Conservation (phyloP, 2,888 invertebrate genomes). For the Leuctra nigra region DNA sequence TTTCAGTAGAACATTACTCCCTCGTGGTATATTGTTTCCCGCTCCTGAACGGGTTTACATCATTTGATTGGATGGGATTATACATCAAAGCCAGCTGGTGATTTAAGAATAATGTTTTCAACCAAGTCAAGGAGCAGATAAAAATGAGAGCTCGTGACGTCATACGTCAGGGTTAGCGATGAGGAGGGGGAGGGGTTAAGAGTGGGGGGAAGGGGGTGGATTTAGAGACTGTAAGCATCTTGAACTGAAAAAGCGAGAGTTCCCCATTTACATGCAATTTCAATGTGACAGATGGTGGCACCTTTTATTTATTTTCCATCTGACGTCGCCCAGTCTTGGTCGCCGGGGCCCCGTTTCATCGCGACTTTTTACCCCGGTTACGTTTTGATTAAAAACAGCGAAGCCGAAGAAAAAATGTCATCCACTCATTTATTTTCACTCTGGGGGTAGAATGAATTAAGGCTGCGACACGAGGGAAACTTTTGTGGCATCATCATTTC, state of each 20-base stretch:
- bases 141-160: too few relatives aligned
- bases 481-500: not conserved
- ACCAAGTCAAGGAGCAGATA: too few relatives aligned
- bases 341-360: slow-evolving; percentile 12
- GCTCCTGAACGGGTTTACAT: too few relatives aligned
- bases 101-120: too few relatives aligned
- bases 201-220: too few relatives aligned
- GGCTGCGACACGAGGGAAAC: not conserved
- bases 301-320: slow-evolving; percentile 22
- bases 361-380: slow-evolving; percentile 13
- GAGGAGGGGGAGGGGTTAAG: too few relatives aligned
- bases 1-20: too few relatives aligned
- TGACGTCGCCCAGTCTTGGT: slow-evolving; percentile 16
- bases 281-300: slow-evolving; percentile 24
- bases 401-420: slow-evolving; percentile 20
- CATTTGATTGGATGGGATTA: too few relatives aligned
- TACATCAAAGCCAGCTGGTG: too few relatives aligned
- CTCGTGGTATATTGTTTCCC: too few relatives aligned
- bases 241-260: not conserved
- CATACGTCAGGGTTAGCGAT: too few relatives aligned
- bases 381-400: slow-evolving; percentile 20
- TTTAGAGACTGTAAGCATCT: not conserved
- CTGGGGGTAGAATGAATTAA: slow-evolving; percentile 15
- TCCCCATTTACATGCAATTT: slow-evolving; percentile 24
- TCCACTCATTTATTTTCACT: slow-evolving; percentile 18